A percentile compares a stretch with the other conserved stretches of the same genome.
These are phyloP conservation scores for Hecatera dysodea DNA, from an alignment of 2,888 invertebrate genomes.

Conservation along the genomic window DNA sequence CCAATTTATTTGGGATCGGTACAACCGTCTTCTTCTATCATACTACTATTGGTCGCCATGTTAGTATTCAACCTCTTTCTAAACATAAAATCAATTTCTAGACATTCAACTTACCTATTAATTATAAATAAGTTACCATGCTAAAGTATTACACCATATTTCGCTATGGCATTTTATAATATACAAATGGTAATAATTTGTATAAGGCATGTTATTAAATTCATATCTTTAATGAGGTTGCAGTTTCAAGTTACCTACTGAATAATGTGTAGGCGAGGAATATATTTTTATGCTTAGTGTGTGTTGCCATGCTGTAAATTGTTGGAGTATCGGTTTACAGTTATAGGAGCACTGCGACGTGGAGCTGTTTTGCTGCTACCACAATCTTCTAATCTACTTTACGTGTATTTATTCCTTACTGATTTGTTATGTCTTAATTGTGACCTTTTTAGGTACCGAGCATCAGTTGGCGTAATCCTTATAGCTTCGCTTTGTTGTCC, in stretches of 20 bases:
- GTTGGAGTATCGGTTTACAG: conserved; percentile 47
- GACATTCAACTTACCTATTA: neutral
- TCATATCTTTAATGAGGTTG: conserved; percentile 53
- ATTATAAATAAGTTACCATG: neutral
- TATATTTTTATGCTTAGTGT: conserved; percentile 45
- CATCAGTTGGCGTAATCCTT: no score
- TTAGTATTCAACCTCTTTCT: neutral
- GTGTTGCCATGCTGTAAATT: conserved; percentile 42
- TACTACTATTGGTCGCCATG: neutral
- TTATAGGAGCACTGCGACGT: conserved; percentile 3
- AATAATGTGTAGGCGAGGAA: conserved; percentile 35
- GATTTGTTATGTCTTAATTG: no score
- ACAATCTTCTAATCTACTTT: conserved; percentile 14
- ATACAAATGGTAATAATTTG: conserved; percentile 38
- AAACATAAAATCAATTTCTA: neutral
- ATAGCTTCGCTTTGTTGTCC: no score
- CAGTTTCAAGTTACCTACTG: conserved; percentile 53
- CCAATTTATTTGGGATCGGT: neutral
- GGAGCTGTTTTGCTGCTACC: conserved; percentile 4
- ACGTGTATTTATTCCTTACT: neutral
- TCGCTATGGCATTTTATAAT: conserved; percentile 24
- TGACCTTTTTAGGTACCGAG: no score
- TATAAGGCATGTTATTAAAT: conserved; percentile 51
- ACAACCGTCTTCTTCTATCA: no score
- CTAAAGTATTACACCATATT: conserved; percentile 2